These are phyloP conservation scores for Cheilosia vernalis DNA, from an alignment of 2,888 invertebrate genomes.

Conservation along the genomic window DNA sequence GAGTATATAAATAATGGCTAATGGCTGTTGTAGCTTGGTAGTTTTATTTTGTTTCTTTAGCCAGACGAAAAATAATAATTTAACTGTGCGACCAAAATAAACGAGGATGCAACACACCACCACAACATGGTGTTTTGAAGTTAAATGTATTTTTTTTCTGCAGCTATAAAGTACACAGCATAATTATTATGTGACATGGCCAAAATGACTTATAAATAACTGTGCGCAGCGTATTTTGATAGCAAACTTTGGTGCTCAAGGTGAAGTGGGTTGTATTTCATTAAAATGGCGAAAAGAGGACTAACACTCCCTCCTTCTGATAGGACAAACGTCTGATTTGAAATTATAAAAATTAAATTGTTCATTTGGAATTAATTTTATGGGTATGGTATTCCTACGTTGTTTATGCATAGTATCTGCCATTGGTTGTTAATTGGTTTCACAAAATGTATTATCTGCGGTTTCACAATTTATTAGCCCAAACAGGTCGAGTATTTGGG, in stretches of 20 bases:
- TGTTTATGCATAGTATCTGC: neutral
- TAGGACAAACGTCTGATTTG: too few species aligned
- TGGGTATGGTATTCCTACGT: neutral
- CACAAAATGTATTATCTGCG: constrained; percentile 5
- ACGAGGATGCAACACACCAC: constrained; percentile 40
- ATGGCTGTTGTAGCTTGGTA: constrained; percentile 62
- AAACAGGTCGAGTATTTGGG: neutral
- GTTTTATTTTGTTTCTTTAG: constrained; percentile 44
- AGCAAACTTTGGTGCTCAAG: constrained; percentile 1
- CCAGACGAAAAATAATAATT: constrained; percentile 30
- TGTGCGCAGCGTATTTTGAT: constrained; percentile 9
- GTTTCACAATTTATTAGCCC: neutral
- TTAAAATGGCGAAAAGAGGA: neutral
- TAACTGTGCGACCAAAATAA: constrained; percentile 29
- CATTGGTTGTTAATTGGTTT: neutral
- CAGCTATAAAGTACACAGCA: constrained; percentile 25
- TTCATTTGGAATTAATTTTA: neutral
- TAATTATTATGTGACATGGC: constrained; percentile 58
- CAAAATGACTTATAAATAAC: constrained; percentile 44
- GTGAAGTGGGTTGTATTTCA: neutral
- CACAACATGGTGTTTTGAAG: constrained; percentile 13
- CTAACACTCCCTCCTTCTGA: neutral
- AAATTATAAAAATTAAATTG: neutral
- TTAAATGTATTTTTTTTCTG: neutral
- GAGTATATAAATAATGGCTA: constrained; percentile 67